These are phyloP conservation scores for Tyrophagus putrescentiae DNA, from an alignment of 1,140 invertebrate genomes.

Conservation along the genomic window DNA sequence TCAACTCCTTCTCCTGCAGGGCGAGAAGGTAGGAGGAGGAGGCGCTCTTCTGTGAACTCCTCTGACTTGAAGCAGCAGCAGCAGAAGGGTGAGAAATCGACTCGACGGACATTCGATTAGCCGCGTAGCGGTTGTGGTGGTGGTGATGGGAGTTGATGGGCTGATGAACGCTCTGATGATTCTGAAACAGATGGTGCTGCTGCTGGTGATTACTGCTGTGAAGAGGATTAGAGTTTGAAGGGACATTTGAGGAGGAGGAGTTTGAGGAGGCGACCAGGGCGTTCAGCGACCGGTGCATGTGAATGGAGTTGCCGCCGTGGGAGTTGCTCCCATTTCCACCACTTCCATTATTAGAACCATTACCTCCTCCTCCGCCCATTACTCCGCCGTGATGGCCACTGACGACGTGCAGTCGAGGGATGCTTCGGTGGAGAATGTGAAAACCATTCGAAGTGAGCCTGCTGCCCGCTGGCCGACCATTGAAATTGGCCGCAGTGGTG, in stretches of 20 bases:
- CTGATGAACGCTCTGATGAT: too few relatives aligned
- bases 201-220: too few relatives aligned
- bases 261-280: conserved; percentile 5
- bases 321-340: too few relatives aligned
- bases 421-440: conserved; percentile 12
- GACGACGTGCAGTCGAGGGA: conserved; percentile 17
- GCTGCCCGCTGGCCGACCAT: background rate
- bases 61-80: too few relatives aligned
- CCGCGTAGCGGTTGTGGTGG: conserved; percentile 6
- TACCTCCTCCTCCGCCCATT: too few relatives aligned
- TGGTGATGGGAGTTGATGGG: background rate
- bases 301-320: background rate
- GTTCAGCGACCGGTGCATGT: conserved; percentile 21
- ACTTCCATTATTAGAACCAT: too few relatives aligned
- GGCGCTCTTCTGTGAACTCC: conserved; percentile 23
- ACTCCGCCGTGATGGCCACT: conserved; percentile 5
- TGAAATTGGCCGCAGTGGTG: background rate
- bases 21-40: conserved; percentile 21
- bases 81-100: background rate
- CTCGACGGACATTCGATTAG: conserved; percentile 20
- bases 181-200: too few relatives aligned
- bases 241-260: too few relatives aligned
- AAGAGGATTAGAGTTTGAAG: too few relatives aligned
- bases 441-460: conserved; percentile 7
- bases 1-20: conserved; percentile 20